phyloP scores from a whole-genome alignment of 37 sponge, comb jelly and placozoan species.

The Crambe crambe region DNA sequence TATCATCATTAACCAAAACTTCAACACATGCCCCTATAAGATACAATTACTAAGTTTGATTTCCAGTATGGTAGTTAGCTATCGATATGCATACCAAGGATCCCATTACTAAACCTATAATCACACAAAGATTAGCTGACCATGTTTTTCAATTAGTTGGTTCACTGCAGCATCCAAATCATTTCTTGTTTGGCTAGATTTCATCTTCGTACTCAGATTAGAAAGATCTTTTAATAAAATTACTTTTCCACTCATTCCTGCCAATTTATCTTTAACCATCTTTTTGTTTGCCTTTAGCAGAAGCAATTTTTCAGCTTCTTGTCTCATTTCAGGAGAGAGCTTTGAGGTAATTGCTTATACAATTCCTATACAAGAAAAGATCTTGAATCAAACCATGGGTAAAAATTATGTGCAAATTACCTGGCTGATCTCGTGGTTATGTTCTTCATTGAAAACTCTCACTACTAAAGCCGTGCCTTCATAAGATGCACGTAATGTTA shows the following conservation, averaged over 20 bases:
- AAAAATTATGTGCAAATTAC: too few species aligned
- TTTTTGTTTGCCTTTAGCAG: conserved; percentile 27
- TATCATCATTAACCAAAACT: not conserved
- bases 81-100: too few species aligned
- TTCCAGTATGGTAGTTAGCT: too few species aligned
- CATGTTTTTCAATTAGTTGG: conserved; percentile 17
- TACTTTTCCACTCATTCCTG: conserved; percentile 14
- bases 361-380: too few species aligned
- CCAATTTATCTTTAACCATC: conserved; percentile 9
- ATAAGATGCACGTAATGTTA: conserved; percentile 7
- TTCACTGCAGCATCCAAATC: conserved; percentile 8
- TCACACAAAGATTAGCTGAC: not conserved
- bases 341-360: conserved; percentile 29
- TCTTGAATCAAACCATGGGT: too few species aligned
- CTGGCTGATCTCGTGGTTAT: conserved; percentile 32
- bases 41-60: too few species aligned
- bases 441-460: too few species aligned
- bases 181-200: conserved; percentile 19
- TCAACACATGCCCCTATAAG: conserved; percentile 27
- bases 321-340: conserved; percentile 6
- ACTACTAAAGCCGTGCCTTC: conserved; percentile 18
- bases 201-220: conserved; percentile 1
- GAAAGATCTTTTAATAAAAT: conserved; percentile 23
- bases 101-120: too few species aligned
- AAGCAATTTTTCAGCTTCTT: conserved; percentile 19